These are phyloP conservation scores for Drosophila orosa DNA, from an alignment of 1,140 invertebrate species.

Conservation along the genomic window DNA sequence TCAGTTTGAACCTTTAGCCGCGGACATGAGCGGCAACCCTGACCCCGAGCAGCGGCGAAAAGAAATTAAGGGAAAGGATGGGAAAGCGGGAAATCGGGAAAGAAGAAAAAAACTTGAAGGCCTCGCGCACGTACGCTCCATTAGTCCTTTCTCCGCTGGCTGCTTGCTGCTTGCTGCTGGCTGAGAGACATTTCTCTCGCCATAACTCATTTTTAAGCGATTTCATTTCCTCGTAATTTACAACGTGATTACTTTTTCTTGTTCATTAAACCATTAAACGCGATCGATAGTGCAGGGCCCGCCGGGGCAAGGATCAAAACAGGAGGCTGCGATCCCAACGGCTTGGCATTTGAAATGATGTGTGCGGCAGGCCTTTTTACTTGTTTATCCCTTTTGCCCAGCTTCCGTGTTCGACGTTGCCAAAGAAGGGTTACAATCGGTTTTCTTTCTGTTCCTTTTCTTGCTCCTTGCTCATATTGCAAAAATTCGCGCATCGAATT, in stretches of 20 bases:
- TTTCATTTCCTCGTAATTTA: conserved; percentile 78
- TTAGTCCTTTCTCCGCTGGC: conserved; percentile 50
- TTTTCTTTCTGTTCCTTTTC: neutral
- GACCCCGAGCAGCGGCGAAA: conserved; percentile 25
- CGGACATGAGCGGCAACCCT: conserved; percentile 31
- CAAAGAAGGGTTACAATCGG: conserved; percentile 57
- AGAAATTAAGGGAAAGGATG: conserved; percentile 8
- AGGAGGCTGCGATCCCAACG: conserved; percentile 44
- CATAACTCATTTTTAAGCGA: conserved; percentile 79
- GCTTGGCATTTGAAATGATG: conserved; percentile 47
- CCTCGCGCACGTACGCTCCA: conserved; percentile 64
- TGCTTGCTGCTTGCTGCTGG: neutral
- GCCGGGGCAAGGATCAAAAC: conserved; percentile 54
- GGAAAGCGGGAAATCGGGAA: conserved; percentile 27
- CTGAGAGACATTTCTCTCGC: conserved; percentile 22
- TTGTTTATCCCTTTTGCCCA: conserved; percentile 4
- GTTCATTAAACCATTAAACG: conserved; percentile 79
- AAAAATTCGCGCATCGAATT: conserved; percentile 76
- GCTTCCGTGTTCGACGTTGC: conserved; percentile 23
- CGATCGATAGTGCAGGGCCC: conserved; percentile 64
- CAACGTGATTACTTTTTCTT: conserved; percentile 80
- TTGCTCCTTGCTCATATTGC: conserved; percentile 48
- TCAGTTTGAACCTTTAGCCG: conserved; percentile 58
- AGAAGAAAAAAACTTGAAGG: conserved; percentile 26
- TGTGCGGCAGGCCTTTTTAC: conserved; percentile 55